phyloP scores from a whole-genome alignment of 1,140 invertebrate genomes.

The Theocolax elegans region DNA sequence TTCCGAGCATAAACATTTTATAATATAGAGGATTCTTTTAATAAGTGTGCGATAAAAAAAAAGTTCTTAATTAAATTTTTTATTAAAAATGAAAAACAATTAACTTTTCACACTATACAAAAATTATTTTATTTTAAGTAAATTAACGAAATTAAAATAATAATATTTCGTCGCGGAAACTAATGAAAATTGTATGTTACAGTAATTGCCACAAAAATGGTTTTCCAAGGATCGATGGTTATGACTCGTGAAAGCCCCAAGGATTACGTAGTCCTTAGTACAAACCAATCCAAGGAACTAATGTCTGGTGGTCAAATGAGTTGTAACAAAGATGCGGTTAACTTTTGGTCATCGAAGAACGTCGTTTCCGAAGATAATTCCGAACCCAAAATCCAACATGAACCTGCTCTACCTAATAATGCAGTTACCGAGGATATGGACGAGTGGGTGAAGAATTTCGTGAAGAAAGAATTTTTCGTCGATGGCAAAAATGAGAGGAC shows the following conservation, averaged over 20 bases:
- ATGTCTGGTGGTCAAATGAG: slow-evolving; percentile 4
- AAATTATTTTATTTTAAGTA: too few relatives aligned
- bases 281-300: neutral
- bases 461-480: neutral
- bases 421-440: neutral
- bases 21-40: too few relatives aligned
- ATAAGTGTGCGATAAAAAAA: too few relatives aligned
- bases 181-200: too few relatives aligned
- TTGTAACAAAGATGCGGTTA: neutral
- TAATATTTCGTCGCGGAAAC: too few relatives aligned
- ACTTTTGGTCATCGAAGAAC: neutral
- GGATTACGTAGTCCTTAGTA: slow-evolving; percentile 5
- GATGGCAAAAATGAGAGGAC: neutral
- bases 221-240: slow-evolving; percentile 13
- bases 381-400: too few relatives aligned
- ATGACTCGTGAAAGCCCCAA: neutral
- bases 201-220: slow-evolving; percentile 4
- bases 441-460: slow-evolving; percentile 6
- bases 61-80: too few relatives aligned
- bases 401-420: neutral
- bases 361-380: neutral
- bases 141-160: too few relatives aligned
- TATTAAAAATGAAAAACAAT: too few relatives aligned
- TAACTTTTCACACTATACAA: too few relatives aligned
- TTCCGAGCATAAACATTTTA: too few relatives aligned